Conservation (phyloP, 2,113 vertebrate genomes). For the Oenanthe melanoleuca region DNA sequence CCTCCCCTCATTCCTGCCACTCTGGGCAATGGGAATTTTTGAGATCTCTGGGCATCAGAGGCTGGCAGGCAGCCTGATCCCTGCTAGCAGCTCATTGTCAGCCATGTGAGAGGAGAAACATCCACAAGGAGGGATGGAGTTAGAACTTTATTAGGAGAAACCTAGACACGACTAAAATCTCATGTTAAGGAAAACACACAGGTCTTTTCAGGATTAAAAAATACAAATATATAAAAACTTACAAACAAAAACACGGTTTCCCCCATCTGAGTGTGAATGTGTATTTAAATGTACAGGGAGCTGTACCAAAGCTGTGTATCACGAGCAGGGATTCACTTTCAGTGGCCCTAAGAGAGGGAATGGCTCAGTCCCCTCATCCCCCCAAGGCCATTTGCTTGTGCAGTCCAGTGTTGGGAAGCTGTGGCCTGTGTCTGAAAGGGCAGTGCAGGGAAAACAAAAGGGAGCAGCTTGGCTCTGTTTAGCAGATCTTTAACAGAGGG, state of each 20-base stretch:
- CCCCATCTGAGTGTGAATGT: neutral
- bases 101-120: neutral
- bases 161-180: conserved; percentile 14
- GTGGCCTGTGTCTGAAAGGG: neutral
- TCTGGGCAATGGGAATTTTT: neutral
- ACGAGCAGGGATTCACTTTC: conserved; percentile 11
- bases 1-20: neutral
- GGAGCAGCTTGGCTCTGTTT: neutral
- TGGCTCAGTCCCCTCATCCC: conserved; percentile 3
- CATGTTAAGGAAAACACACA: conserved; percentile 27
- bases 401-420: neutral
- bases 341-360: neutral
- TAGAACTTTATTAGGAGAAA: conserved; percentile 69
- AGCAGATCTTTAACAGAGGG: neutral
- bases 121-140: conserved; percentile 9
- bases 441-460: neutral
- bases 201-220: conserved; percentile 48
- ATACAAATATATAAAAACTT: conserved; percentile 42
- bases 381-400: neutral
- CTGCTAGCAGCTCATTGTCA: neutral
- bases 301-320: conserved; percentile 11
- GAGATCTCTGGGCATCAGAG: conserved; percentile 11
- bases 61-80: neutral
- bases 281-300: neutral
- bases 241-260: neutral